phyloP scores from a whole-genome alignment of 2,888 invertebrate genomes.

The Ichneumon xanthorius region DNA sequence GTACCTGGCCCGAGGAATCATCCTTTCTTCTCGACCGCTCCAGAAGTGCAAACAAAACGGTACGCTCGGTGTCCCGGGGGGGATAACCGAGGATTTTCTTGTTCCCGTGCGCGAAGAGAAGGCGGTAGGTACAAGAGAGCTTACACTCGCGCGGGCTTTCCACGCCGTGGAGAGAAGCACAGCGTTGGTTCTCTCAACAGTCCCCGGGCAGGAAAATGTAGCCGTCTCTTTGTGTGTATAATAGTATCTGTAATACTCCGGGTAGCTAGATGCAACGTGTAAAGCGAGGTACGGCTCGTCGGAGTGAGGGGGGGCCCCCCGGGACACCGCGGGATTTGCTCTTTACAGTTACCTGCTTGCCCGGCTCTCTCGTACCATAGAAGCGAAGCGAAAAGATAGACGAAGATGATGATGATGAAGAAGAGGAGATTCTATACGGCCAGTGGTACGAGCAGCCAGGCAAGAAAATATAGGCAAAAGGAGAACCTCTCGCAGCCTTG shows the following conservation, averaged over 20 bases:
- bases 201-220: conserved; percentile 19
- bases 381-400: conserved; percentile 36
- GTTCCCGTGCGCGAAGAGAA: background rate
- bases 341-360: conserved; percentile 61
- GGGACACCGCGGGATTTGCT: conserved; percentile 55
- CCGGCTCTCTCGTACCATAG: conserved; percentile 38
- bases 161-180: conserved; percentile 10
- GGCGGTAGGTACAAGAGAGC: conserved; percentile 10
- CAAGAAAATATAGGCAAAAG: conserved; percentile 23
- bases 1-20: conserved; percentile 2
- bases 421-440: conserved; percentile 14
- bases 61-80: conserved; percentile 29
- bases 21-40: conserved; percentile 8
- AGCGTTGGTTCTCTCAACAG: background rate
- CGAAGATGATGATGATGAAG: conserved; percentile 33
- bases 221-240: conserved; percentile 40
- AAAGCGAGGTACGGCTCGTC: background rate
- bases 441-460: conserved; percentile 42
- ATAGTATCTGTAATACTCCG: conserved; percentile 32
- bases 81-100: conserved; percentile 30
- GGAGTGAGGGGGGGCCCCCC: background rate
- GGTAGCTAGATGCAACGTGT: background rate
- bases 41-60: conserved; percentile 40
- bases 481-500: conserved; percentile 18
- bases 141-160: conserved; percentile 22